These are phyloP conservation scores for Malurus cyaneus DNA, from an alignment of 2,113 vertebrate genomes.

Conservation along the genomic window DNA sequence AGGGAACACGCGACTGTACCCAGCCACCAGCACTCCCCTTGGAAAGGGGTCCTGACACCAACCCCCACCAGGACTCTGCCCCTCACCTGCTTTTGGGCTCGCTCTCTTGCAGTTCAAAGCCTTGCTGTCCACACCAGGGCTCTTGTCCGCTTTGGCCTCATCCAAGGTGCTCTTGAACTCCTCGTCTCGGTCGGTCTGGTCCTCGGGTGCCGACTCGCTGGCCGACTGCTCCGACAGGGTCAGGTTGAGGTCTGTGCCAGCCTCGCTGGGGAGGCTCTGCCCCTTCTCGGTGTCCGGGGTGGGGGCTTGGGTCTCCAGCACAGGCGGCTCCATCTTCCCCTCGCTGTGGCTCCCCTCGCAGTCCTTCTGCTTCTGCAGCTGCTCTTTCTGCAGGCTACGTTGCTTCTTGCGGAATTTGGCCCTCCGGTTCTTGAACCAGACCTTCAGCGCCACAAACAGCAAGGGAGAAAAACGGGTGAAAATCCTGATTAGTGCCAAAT, in stretches of 20 bases:
- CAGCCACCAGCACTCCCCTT: background rate
- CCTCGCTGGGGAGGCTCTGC: slow-evolving; percentile 74
- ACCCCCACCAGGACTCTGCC: background rate
- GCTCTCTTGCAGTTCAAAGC: slow-evolving; percentile 83
- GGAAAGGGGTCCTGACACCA: background rate
- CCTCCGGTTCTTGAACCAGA: slow-evolving; percentile 98
- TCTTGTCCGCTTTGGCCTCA: slow-evolving; percentile 79
- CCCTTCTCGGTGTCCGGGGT: slow-evolving; percentile 76
- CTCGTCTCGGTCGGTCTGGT: slow-evolving; percentile 87
- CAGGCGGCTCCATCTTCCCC: slow-evolving; percentile 67
- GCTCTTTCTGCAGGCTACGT: slow-evolving; percentile 96
- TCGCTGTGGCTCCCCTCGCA: slow-evolving; percentile 77
- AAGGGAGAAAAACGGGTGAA: background rate
- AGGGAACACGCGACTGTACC: background rate
- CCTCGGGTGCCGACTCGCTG: slow-evolving; percentile 89
- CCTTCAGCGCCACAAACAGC: slow-evolving; percentile 71
- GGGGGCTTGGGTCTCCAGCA: slow-evolving; percentile 73
- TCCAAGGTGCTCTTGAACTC: slow-evolving; percentile 83
- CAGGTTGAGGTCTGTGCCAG: slow-evolving; percentile 86
- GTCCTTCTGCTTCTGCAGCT: slow-evolving; percentile 97
- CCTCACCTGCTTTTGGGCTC: slow-evolving; percentile 91
- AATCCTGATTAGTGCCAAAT: background rate
- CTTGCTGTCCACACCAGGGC: slow-evolving; percentile 72
- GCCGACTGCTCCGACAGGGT: slow-evolving; percentile 93
- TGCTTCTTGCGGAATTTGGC: slow-evolving; percentile 99